Percentiles rank a stretch among this genome's conserved stretches.
phyloP scores from a whole-genome alignment of 2,113 vertebrate genomes.

The Echinops telfairi region DNA sequence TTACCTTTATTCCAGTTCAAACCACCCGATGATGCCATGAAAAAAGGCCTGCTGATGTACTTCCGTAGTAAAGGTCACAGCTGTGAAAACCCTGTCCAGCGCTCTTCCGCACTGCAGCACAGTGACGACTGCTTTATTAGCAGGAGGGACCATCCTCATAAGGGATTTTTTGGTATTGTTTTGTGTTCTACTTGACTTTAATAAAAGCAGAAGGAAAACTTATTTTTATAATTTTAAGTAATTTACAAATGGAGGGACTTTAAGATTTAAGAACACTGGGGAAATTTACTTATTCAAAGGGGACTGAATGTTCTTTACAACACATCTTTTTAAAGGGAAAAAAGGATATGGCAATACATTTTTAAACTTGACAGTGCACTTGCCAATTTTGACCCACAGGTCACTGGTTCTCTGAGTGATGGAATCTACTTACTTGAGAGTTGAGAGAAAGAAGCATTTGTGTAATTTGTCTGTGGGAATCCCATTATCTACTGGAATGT shows the following conservation, averaged over 20 bases:
- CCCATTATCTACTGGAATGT: slow-evolving; percentile 7
- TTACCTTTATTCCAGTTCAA: neutral
- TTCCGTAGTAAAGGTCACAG: neutral
- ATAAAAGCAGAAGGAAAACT: neutral
- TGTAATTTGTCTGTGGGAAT: slow-evolving; percentile 31
- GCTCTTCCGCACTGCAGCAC: neutral
- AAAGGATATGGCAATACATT: neutral
- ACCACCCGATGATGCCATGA: neutral
- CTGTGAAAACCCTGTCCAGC: neutral
- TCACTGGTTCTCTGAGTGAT: neutral
- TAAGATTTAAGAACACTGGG: neutral
- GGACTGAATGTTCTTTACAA: slow-evolving; percentile 25
- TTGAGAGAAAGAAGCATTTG: neutral
- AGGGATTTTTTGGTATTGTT: neutral
- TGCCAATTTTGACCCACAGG: slow-evolving; percentile 45
- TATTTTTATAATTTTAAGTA: slow-evolving; percentile 30
- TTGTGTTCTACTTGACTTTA: slow-evolving; percentile 49
- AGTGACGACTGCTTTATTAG: neutral
- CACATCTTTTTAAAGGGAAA: neutral
- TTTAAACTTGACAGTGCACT: slow-evolving; percentile 48
- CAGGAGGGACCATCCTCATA: neutral
- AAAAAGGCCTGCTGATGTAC: neutral
- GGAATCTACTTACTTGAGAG: slow-evolving; percentile 19
- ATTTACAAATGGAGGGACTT: neutral
- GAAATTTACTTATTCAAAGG: neutral